These are phyloP conservation scores for Tenebrio molitor DNA, from an alignment of 1,140 invertebrate species.

Conservation along the genomic window DNA sequence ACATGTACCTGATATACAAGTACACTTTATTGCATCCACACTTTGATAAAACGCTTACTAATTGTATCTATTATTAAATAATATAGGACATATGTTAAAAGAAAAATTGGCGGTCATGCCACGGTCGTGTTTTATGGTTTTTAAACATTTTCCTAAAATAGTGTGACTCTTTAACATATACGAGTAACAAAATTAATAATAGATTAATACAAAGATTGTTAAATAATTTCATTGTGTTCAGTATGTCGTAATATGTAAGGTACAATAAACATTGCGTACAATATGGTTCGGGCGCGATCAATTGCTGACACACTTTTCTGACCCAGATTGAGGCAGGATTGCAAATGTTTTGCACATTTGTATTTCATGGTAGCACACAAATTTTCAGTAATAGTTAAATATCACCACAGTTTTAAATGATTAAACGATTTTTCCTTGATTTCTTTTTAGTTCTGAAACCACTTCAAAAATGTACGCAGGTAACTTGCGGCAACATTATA, in stretches of 20 bases:
- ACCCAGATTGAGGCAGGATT: conserved; percentile 41
- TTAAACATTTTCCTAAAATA: too few species aligned
- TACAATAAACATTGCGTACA: conserved; percentile 46
- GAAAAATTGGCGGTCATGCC: too few species aligned
- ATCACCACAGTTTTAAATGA: conserved; percentile 12
- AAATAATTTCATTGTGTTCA: conserved; percentile 29
- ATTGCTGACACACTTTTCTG: conserved; percentile 44
- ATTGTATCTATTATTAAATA: too few species aligned
- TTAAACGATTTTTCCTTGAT: too few species aligned
- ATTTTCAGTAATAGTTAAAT: conserved; percentile 26
- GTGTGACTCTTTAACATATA: too few species aligned
- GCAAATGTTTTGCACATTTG: conserved; percentile 41
- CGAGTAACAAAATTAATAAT: too few species aligned
- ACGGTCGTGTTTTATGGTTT: too few species aligned
- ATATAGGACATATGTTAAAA: too few species aligned
- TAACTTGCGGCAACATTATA: not conserved
- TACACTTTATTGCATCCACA: too few species aligned
- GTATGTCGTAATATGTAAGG: conserved; percentile 9
- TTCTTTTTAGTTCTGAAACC: too few species aligned
- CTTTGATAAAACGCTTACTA: too few species aligned
- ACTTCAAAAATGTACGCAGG: not conserved
- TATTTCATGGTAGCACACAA: conserved; percentile 38
- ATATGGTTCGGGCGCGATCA: conserved; percentile 40
- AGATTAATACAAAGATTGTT: conserved; percentile 4
- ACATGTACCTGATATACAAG: too few species aligned